phyloP scores from a whole-genome alignment of 1,140 invertebrate species.

The Neodiprion fabricii region DNA sequence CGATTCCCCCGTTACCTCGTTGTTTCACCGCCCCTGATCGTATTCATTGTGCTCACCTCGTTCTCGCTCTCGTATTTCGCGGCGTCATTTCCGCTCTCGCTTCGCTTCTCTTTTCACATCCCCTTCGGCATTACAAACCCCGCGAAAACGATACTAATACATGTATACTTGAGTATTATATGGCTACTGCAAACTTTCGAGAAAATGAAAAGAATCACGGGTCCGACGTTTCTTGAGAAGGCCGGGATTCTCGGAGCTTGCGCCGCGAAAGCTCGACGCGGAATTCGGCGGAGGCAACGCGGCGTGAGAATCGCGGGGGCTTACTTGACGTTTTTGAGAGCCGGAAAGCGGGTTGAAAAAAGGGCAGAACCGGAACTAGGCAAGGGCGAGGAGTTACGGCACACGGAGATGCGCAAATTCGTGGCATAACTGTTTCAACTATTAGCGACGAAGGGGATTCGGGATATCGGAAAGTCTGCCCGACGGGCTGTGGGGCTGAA shows the following conservation, averaged over 20 bases:
- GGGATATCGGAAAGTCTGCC: neutral
- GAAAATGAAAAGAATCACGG: no score
- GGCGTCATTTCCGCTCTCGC: neutral
- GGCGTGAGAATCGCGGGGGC: neutral
- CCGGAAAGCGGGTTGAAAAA: no score
- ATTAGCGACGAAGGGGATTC: neutral
- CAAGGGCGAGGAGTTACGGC: no score
- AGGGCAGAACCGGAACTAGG: no score
- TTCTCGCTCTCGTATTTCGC: conserved; percentile 1
- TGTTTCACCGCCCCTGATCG: conserved; percentile 44
- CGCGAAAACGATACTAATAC: no score
- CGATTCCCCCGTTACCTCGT: conserved; percentile 52
- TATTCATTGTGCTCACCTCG: conserved; percentile 50
- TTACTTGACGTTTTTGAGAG: neutral
- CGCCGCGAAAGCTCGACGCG: no score
- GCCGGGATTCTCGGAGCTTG: no score
- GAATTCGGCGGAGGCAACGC: neutral
- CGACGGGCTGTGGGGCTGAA: conserved; percentile 14
- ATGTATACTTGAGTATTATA: no score
- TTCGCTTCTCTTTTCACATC: neutral
- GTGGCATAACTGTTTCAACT: neutral
- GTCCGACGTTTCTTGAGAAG: no score
- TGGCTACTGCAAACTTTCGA: no score
- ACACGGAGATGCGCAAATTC: neutral
- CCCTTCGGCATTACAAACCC: no score